These are phyloP conservation scores for Mirounga angustirostris DNA, from an alignment of 2,113 vertebrate genomes.

Conservation along the genomic window DNA sequence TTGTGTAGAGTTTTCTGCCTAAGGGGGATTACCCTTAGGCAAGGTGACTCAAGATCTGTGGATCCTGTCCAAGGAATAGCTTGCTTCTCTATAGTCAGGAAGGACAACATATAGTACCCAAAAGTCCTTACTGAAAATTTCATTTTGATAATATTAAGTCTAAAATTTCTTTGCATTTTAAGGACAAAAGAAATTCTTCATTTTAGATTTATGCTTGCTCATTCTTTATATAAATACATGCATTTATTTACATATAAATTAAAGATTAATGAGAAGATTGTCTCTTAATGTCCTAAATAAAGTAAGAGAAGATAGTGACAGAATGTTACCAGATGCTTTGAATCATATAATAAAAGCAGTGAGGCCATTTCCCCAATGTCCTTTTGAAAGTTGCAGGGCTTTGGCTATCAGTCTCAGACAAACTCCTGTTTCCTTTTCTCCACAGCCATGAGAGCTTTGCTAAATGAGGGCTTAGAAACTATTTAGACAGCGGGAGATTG, in stretches of 20 bases:
- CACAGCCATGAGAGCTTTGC: background rate
- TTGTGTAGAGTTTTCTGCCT: background rate
- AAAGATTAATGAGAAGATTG: background rate
- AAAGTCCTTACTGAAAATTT: background rate
- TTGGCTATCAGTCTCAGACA: background rate
- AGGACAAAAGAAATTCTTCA: conserved; percentile 19
- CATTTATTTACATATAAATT: background rate
- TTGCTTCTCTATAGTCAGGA: background rate
- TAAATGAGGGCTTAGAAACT: background rate
- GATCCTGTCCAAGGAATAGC: background rate
- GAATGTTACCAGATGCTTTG: background rate
- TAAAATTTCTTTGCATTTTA: background rate
- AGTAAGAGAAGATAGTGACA: background rate
- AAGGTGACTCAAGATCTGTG: background rate
- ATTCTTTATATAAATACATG: background rate
- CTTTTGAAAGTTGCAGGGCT: background rate
- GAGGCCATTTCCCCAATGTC: background rate
- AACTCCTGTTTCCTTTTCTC: background rate
- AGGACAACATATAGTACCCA: background rate
- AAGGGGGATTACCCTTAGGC: background rate
- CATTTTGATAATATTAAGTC: conserved; percentile 5
- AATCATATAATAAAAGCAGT: background rate
- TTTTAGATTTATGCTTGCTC: background rate
- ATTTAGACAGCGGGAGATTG: background rate
- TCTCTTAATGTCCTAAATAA: conserved; percentile 2